These are phyloP conservation scores for Taurulus bubalis DNA, from an alignment of 2,113 vertebrate species.

Conservation along the genomic window DNA sequence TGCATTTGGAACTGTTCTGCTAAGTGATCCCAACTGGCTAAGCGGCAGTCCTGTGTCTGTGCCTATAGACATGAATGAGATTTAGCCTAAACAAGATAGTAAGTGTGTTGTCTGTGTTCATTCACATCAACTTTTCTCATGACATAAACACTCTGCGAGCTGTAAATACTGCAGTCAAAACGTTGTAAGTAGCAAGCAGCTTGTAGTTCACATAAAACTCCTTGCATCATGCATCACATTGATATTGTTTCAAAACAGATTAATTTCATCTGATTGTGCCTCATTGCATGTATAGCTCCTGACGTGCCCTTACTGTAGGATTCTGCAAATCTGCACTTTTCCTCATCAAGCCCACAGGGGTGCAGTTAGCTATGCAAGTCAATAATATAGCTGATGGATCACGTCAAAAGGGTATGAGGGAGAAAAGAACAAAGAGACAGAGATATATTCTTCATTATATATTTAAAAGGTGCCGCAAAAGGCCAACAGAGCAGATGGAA, in stretches of 20 bases:
- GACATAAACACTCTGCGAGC: constrained; percentile 10
- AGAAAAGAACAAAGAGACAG: constrained; percentile 45
- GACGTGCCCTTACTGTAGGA: constrained; percentile 1
- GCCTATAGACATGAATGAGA: constrained; percentile 51
- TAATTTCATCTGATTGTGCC: constrained; percentile 43
- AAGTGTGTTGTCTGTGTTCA: constrained; percentile 50
- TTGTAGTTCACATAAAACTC: neutral
- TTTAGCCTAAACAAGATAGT: constrained; percentile 55
- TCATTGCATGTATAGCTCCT: constrained; percentile 1
- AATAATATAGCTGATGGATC: constrained; percentile 55
- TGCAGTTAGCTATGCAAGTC: constrained; percentile 42
- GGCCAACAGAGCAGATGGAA: constrained; percentile 39
- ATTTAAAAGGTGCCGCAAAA: constrained; percentile 51
- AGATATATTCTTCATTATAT: constrained; percentile 46
- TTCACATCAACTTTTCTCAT: constrained; percentile 44
- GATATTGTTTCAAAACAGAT: constrained; percentile 47
- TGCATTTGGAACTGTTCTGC: constrained; percentile 53
- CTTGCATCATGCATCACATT: neutral
- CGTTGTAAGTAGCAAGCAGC: neutral
- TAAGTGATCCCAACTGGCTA: constrained; percentile 54
- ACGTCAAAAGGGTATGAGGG: constrained; percentile 38
- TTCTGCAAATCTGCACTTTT: constrained; percentile 56
- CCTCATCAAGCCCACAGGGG: constrained; percentile 11
- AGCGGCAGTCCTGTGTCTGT: constrained; percentile 47
- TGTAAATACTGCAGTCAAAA: constrained; percentile 23